phyloP scores from a whole-genome alignment of 92 coral and sea anemone genomes.

The Zoanthus solanderi region DNA sequence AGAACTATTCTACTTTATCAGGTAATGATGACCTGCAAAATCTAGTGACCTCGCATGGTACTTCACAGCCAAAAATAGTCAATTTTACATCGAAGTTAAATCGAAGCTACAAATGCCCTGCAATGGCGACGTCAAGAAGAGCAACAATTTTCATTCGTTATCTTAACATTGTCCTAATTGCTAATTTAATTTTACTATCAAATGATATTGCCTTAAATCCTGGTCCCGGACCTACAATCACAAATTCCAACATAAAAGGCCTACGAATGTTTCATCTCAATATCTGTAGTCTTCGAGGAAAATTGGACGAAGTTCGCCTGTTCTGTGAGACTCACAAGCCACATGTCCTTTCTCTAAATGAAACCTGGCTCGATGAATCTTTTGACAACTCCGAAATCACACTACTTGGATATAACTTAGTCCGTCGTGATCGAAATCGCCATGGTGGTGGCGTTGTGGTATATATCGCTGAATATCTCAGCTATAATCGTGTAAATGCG shows the following conservation, averaged over 20 bases:
- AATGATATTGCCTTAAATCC: slow-evolving; percentile 33
- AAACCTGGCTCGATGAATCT: slow-evolving; percentile 43
- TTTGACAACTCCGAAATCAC: slow-evolving; percentile 28
- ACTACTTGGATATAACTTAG: slow-evolving; percentile 37
- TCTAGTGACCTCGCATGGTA: slow-evolving; percentile 40
- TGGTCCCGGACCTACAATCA: slow-evolving; percentile 25
- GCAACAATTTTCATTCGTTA: slow-evolving; percentile 25
- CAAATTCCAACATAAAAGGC: slow-evolving; percentile 22
- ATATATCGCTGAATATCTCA: slow-evolving; percentile 24
- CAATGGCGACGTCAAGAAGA: slow-evolving; percentile 43
- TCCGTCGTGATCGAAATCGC: slow-evolving; percentile 46
- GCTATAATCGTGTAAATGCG: slow-evolving; percentile 5
- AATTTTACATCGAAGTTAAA: slow-evolving; percentile 37
- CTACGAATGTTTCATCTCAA: slow-evolving; percentile 43
- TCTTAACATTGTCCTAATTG: slow-evolving; percentile 33
- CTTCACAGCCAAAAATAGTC: slow-evolving; percentile 46
- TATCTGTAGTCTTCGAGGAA: slow-evolving; percentile 40
- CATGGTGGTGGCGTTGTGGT: slow-evolving; percentile 46
- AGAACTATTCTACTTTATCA: too few relatives aligned
- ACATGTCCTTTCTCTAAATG: slow-evolving; percentile 48
- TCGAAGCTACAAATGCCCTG: slow-evolving; percentile 37
- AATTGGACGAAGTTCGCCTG: slow-evolving; percentile 44
- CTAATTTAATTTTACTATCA: slow-evolving; percentile 28
- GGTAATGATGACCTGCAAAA: slow-evolving; percentile 17
- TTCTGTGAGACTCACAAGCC: slow-evolving; percentile 40